A percentile compares a stretch with the other conserved stretches of the same genome.
phyloP scores from a whole-genome alignment of 2,113 vertebrate species.

The Equus przewalskii region DNA sequence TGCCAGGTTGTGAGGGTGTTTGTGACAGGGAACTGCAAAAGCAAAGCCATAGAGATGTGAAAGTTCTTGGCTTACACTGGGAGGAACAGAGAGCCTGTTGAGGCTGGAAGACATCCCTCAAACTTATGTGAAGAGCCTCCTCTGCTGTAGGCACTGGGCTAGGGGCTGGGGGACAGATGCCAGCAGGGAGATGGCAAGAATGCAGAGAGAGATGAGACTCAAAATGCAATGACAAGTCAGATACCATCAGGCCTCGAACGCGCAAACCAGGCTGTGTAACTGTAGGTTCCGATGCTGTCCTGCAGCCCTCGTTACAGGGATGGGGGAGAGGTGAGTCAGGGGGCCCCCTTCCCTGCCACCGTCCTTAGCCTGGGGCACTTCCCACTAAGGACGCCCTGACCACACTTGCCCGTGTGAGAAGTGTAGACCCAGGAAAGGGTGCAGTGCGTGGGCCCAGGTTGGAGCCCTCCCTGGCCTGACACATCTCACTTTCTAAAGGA shows the following conservation, averaged over 20 bases:
- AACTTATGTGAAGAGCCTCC: neutral
- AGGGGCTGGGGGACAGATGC: neutral
- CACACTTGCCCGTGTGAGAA: accelerated
- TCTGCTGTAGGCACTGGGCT: neutral
- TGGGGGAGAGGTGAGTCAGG: too few relatives aligned
- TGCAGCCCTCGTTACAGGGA: neutral
- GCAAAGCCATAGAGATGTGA: neutral
- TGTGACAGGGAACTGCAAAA: neutral
- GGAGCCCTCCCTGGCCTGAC: neutral
- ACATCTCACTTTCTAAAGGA: neutral
- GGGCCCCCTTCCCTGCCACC: neutral
- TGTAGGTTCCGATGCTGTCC: neutral
- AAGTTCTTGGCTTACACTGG: neutral
- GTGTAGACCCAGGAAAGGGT: too few relatives aligned
- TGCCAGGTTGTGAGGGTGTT: neutral
- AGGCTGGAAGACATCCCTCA: neutral
- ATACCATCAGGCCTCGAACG: neutral
- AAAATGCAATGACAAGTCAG: neutral
- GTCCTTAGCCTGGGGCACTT: neutral
- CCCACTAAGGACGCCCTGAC: neutral
- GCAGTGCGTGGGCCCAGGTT: neutral
- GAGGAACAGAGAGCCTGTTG: neutral
- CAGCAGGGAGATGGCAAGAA: neutral
- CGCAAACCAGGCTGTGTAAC: neutral
- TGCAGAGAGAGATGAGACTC: neutral